These are phyloP conservation scores for Drosophila lowei DNA, from an alignment of 1,140 invertebrate species.

Conservation along the genomic window DNA sequence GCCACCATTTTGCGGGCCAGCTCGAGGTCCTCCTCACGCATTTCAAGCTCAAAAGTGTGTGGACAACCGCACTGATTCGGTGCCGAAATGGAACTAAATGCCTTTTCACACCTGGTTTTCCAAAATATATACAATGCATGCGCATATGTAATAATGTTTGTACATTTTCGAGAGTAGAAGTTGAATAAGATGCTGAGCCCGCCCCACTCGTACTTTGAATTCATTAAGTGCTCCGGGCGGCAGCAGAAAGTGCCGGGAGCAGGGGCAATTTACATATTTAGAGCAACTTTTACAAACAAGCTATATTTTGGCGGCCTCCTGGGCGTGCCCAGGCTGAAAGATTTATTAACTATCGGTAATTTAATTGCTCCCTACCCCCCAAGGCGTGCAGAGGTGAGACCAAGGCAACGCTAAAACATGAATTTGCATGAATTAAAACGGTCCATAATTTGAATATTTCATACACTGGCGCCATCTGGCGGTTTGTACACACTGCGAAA, in stretches of 20 bases:
- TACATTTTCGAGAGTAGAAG: constrained; percentile 19
- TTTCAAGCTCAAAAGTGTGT: constrained; percentile 59
- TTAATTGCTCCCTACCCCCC: constrained; percentile 29
- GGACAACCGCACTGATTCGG: constrained; percentile 44
- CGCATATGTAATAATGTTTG: constrained; percentile 46
- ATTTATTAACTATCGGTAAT: constrained; percentile 40
- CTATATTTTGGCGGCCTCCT: constrained; percentile 38
- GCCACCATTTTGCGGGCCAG: constrained; percentile 87
- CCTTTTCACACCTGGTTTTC: constrained; percentile 48
- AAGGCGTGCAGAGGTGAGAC: not conserved
- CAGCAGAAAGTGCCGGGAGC: not conserved
- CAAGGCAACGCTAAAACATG: not conserved
- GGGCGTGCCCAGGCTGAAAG: constrained; percentile 29
- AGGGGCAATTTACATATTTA: constrained; percentile 45
- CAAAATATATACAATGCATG: constrained; percentile 71
- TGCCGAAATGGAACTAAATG: constrained; percentile 62
- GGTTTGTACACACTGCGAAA: too few species aligned
- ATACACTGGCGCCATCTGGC: not conserved
- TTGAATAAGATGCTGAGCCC: constrained; percentile 48
- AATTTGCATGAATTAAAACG: constrained; percentile 14
- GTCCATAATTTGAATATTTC: constrained; percentile 11
- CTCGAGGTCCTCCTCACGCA: constrained; percentile 88
- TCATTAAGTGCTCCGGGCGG: constrained; percentile 46
- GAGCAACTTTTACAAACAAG: constrained; percentile 42
- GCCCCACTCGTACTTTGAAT: constrained; percentile 66